phyloP scores from a whole-genome alignment of 2,113 vertebrate genomes.

The Ammodytes dubius region DNA sequence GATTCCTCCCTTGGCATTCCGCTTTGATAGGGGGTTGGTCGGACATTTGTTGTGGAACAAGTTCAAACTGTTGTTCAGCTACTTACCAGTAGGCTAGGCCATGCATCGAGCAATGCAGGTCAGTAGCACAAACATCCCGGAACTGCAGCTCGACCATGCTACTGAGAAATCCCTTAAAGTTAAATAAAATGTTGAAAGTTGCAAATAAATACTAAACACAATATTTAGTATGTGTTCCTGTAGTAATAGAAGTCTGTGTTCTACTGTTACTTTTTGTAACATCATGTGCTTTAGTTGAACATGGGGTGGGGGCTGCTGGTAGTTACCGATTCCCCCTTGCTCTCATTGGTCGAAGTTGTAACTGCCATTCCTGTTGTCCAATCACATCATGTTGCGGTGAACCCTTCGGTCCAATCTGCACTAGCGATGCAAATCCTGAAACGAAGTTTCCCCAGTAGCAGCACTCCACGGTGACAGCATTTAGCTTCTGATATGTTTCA shows the following conservation, averaged over 20 bases:
- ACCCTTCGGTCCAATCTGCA: slow-evolving; percentile 44
- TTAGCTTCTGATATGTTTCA: slow-evolving; percentile 50
- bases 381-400: slow-evolving; percentile 46
- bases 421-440: slow-evolving; percentile 67
- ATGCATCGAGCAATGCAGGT: slow-evolving; percentile 51
- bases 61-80: slow-evolving; percentile 56
- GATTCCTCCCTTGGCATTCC: neutral
- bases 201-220: neutral
- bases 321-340: neutral
- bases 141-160: slow-evolving; percentile 1
- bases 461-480: slow-evolving; percentile 39
- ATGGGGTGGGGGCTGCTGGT: neutral
- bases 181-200: neutral
- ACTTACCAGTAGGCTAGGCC: slow-evolving; percentile 49
- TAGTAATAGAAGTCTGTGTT: neutral
- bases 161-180: neutral
- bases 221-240: neutral
- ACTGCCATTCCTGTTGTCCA: slow-evolving; percentile 35
- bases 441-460: slow-evolving; percentile 67
- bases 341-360: slow-evolving; percentile 53
- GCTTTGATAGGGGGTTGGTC: neutral
- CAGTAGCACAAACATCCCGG: slow-evolving; percentile 59
- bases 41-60: slow-evolving; percentile 10
- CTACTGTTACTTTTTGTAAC: neutral
- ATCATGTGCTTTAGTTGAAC: neutral